A percentile compares a stretch with the other conserved stretches of the same genome.
Evolutionary conservation across 2,888 invertebrate genomes (phyloP).

Genomic region (Kuschelorhynchus macadamiae): DNA sequence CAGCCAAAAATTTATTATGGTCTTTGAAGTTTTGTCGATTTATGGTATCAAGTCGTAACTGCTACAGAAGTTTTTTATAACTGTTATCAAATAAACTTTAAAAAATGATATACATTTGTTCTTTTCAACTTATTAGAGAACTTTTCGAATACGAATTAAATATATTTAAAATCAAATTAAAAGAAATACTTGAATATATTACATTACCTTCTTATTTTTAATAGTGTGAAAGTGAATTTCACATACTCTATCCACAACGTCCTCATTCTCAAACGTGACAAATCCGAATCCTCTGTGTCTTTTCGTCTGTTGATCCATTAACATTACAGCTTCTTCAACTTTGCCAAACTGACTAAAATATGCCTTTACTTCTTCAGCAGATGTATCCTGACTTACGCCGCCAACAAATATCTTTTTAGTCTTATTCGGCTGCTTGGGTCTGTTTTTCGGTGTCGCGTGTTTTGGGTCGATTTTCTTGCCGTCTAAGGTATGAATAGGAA

Average conservation of each 20-base stretch:
- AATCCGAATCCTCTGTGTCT: conserved; percentile 93
- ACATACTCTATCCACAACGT: conserved; percentile 92
- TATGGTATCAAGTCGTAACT: too few species aligned
- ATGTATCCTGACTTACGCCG: conserved; percentile 92
- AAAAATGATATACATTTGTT: too few species aligned
- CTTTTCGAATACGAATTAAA: too few species aligned
- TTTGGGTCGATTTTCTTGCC: conserved; percentile 96
- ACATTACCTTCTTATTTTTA: conserved; percentile 83
- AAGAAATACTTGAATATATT: too few species aligned
- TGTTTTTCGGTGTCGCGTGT: conserved; percentile 92
- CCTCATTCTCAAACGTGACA: conserved; percentile 92
- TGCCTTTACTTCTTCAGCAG: conserved; percentile 90
- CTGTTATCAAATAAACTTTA: too few species aligned
- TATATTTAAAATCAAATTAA: too few species aligned
- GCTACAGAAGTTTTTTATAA: too few species aligned
- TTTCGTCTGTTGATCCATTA: conserved; percentile 95
- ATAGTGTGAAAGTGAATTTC: conserved; percentile 94
- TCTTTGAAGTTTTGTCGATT: too few species aligned
- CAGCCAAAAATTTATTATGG: too few species aligned
- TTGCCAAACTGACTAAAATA: conserved; percentile 93
- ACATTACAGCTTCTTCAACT: conserved; percentile 93
- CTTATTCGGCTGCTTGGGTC: conserved; percentile 87
- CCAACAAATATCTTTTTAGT: conserved; percentile 92
- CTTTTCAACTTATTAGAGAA: too few species aligned
- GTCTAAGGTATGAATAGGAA: conserved; percentile 91